Evolutionary conservation across 2,888 invertebrate species (phyloP).

Genomic region (Caenorhabditis zanzibari): DNA sequence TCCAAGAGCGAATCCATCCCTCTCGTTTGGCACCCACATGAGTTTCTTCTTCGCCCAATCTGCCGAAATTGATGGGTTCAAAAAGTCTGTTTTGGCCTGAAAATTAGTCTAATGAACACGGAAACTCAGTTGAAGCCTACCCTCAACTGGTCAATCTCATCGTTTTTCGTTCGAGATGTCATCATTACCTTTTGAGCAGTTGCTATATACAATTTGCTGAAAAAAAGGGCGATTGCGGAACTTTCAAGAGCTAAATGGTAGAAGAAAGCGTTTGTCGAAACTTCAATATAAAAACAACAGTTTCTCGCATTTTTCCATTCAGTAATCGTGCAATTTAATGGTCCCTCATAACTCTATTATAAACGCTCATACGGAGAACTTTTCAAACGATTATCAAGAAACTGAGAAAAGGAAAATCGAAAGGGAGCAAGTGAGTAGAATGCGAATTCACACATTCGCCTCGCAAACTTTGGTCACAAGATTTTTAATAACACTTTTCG

Average conservation of each 20-base stretch:
- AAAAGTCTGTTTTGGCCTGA: constrained; percentile 59
- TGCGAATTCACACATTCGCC: not conserved
- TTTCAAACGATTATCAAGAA: no score
- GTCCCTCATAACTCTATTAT: no score
- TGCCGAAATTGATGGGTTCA: constrained; percentile 85
- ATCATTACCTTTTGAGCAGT: constrained; percentile 63
- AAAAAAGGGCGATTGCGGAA: constrained; percentile 9
- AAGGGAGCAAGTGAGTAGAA: not conserved
- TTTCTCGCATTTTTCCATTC: no score
- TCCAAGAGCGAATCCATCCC: constrained; percentile 91
- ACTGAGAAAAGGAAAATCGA: no score
- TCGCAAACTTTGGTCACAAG: not conserved
- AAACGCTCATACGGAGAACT: no score
- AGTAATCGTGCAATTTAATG: no score
- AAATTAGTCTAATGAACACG: not conserved
- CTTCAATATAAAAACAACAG: not conserved
- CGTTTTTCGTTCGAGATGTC: constrained; percentile 60
- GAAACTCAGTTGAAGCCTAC: not conserved
- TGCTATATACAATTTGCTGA: constrained; percentile 57
- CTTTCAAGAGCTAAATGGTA: not conserved
- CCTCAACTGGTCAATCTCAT: constrained; percentile 62
- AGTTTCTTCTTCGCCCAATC: constrained; percentile 99
- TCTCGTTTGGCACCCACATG: constrained; percentile 99
- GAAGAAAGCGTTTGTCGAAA: not conserved
- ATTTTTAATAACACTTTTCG: not conserved